Percentiles rank a stretch among this genome's conserved stretches.
phyloP scores from a whole-genome alignment of 2,113 vertebrate genomes.

The Oreochromis aureus region DNA sequence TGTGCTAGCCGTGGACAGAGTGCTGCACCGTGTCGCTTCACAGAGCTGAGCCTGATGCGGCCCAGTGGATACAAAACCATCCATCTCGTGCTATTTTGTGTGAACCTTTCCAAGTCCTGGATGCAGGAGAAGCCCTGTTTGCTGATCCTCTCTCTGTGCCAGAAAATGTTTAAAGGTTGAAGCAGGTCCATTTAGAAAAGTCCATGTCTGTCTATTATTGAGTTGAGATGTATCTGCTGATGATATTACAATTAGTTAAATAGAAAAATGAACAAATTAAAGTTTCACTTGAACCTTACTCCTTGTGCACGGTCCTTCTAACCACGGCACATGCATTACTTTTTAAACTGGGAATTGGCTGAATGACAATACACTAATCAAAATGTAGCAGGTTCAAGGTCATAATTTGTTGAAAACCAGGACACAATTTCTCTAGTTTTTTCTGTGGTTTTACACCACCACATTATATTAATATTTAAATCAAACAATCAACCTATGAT shows the following conservation, averaged over 20 bases:
- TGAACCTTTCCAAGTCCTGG: not conserved
- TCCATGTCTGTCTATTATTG: not conserved
- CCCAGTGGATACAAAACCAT: not conserved
- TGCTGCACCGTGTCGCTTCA: not conserved
- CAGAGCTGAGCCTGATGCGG: not conserved
- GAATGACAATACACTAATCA: not conserved
- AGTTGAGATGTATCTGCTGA: accelerated
- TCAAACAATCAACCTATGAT: not conserved
- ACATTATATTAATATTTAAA: not conserved
- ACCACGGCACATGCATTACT: not conserved
- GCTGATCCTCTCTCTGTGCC: not conserved
- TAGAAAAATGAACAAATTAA: not conserved
- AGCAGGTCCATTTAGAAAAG: accelerated
- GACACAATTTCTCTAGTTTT: accelerated
- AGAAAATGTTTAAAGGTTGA: not conserved
- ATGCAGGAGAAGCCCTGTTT: not conserved
- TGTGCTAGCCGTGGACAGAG: not conserved
- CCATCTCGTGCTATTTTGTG: not conserved
- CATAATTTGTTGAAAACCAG: not conserved
- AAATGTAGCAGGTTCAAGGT: not conserved
- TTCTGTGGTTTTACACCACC: accelerated
- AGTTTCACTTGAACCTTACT: not conserved
- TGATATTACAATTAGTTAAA: not conserved
- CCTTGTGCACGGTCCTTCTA: not conserved
- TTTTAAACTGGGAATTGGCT: not conserved